Evolutionary conservation across 2,888 invertebrate species (phyloP).

Genomic region (Ecliptopera silaceata): DNA sequence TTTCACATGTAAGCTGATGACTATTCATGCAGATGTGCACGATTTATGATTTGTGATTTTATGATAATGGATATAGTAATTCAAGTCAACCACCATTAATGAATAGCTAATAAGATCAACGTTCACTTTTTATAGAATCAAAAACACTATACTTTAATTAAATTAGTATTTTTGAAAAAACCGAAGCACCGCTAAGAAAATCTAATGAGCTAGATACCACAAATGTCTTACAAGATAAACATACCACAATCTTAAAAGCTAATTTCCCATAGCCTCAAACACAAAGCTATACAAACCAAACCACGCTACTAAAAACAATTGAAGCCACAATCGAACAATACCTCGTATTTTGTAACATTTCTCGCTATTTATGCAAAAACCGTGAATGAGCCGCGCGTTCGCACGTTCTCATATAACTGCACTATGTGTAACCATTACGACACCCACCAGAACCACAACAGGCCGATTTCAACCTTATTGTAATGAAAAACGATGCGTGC

Average conservation of each 20-base stretch:
- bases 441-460: constrained; percentile 19
- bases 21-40: no score
- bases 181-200: not conserved
- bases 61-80: no score
- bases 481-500: constrained; percentile 4
- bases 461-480: constrained; percentile 21
- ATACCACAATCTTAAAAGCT: constrained; percentile 15
- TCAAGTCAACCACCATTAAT: no score
- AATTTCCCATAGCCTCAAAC: constrained; percentile 26
- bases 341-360: constrained; percentile 38
- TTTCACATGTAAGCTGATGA: no score
- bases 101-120: no score
- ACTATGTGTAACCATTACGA: constrained; percentile 41
- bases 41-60: no score
- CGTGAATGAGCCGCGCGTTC: constrained; percentile 38
- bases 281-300: constrained; percentile 23
- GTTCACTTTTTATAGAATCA: no score
- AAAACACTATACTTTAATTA: no score
- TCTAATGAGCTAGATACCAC: constrained; percentile 16
- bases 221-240: constrained; percentile 14
- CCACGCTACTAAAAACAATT: constrained; percentile 23
- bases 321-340: constrained; percentile 32
- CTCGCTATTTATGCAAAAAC: constrained; percentile 40
- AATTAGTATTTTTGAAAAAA: no score
- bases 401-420: constrained; percentile 41